Evolutionary conservation across 2,797 vertebrate species (phyloP), one percentile per base, ranked within the genome.

Genomic region (Tragelaphus eurycerus): DNA sequence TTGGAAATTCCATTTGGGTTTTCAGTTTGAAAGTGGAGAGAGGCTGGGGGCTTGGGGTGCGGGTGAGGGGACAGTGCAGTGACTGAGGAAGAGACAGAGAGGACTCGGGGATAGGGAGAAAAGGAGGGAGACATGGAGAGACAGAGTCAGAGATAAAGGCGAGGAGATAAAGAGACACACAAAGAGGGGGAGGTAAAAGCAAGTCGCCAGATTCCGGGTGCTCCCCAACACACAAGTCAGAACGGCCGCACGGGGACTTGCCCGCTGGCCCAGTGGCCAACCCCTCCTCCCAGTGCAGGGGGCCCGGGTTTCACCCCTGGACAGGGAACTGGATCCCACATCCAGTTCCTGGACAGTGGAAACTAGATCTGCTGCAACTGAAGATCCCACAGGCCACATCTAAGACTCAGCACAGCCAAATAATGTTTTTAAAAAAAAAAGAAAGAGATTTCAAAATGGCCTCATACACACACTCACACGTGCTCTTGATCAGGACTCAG

Each of bases 1-100:
- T 4, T 95, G 87, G 89, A 98, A 98, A 98, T 97, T 97, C 98
- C 96, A 98, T 98, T 97, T 98, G 83, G 96, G 52, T 98, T 98
- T 98, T 98, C 98, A 98, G 2, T 71, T 95, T 94, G 62, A 92
- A 98, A 97, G 95, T 95, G 79, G 96, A 85, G 95, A 14, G 81
- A 97, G 74, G 93, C 64, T 76, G n/a, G 81, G 86, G 60, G 64
- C 60, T 34, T 81, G 46, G 38, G 82, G 59, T 52, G 38, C 64
- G 50, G 38, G 4, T 0, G 6, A 12, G 23, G 6, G 38, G 17
- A 12, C 64, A 38, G 21, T 43, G 52, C 12, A 15, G 7, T 11
- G 46, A 34, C 71, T 4, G 86, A 93, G 57, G 8, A 2, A 31
- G 54, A n/a, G 60, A 55, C 27, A 46, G 78, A 38, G 23, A 48